phyloP scores from a whole-genome alignment of 2,797 vertebrate species.

The Sebastes trivittatus region DNA sequence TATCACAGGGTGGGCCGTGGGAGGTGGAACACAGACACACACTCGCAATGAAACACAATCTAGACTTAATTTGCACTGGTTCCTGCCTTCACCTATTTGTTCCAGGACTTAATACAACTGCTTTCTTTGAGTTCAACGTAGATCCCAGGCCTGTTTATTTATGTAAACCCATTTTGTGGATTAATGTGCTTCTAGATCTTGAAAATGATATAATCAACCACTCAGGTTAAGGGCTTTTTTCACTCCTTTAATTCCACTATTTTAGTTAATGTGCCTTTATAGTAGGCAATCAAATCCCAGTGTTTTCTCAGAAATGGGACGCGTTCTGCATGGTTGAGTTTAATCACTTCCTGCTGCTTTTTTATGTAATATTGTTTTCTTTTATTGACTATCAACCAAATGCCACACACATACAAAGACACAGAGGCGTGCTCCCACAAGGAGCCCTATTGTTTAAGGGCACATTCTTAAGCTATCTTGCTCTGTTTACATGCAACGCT shows the following conservation, averaged over 20 bases:
- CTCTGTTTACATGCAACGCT: slow-evolving; percentile 18
- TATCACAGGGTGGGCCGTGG: slow-evolving; percentile 61
- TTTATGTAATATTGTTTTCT: slow-evolving; percentile 13
- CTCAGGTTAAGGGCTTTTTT: neutral
- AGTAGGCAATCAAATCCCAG: neutral
- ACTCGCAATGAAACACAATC: slow-evolving; percentile 27
- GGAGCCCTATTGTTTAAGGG: slow-evolving; percentile 19
- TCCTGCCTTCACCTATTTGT: slow-evolving; percentile 9
- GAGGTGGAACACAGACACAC: slow-evolving; percentile 55
- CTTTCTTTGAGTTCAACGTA: neutral
- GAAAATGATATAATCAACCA: neutral
- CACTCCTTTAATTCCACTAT: slow-evolving; percentile 2
- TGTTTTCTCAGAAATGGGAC: slow-evolving; percentile 4
- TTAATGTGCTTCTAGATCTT: neutral
- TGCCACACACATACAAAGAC: slow-evolving; percentile 26
- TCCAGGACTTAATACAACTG: neutral
- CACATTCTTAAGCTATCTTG: slow-evolving; percentile 10
- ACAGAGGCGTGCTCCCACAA: slow-evolving; percentile 23
- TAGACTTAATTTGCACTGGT: slow-evolving; percentile 30
- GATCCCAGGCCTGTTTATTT: neutral
- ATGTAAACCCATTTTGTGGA: neutral
- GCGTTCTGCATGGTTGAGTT: neutral
- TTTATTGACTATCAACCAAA: slow-evolving; percentile 13
- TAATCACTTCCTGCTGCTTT: neutral
- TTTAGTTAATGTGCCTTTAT: neutral